phyloP scores from a whole-genome alignment of 2,888 invertebrate genomes.

The Timandra comae region DNA sequence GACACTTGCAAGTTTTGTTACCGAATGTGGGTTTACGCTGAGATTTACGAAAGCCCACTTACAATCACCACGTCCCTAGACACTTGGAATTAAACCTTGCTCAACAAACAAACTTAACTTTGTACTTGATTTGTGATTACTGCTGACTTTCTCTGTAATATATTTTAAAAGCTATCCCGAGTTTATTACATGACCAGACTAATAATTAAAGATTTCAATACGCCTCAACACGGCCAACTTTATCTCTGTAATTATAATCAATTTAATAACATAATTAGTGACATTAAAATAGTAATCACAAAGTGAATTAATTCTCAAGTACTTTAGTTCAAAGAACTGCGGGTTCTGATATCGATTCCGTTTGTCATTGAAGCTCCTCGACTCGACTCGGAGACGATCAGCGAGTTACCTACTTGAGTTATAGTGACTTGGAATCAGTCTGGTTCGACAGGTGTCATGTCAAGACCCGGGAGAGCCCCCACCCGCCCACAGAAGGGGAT shows the following conservation, averaged over 20 bases:
- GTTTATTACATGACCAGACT: too few relatives aligned
- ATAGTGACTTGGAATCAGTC: constrained; percentile 47
- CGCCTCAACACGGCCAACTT: too few relatives aligned
- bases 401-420: constrained; percentile 21
- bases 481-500: constrained; percentile 27
- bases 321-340: not conserved
- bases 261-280: too few relatives aligned
- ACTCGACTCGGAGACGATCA: constrained; percentile 5
- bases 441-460: constrained; percentile 59
- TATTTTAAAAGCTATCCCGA: too few relatives aligned
- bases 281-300: too few relatives aligned
- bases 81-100: too few relatives aligned
- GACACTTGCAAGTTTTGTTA: constrained; percentile 14
- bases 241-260: not conserved
- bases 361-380: not conserved
- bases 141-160: not conserved
- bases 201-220: too few relatives aligned
- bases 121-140: too few relatives aligned
- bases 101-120: too few relatives aligned
- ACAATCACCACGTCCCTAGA: too few relatives aligned
- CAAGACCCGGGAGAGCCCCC: constrained; percentile 28
- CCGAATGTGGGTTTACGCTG: not conserved
- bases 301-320: not conserved
- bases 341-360: too few relatives aligned
- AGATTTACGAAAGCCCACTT: too few relatives aligned